phyloP scores from a whole-genome alignment of 2,113 vertebrate species.

The Phoxinus phoxinus region DNA sequence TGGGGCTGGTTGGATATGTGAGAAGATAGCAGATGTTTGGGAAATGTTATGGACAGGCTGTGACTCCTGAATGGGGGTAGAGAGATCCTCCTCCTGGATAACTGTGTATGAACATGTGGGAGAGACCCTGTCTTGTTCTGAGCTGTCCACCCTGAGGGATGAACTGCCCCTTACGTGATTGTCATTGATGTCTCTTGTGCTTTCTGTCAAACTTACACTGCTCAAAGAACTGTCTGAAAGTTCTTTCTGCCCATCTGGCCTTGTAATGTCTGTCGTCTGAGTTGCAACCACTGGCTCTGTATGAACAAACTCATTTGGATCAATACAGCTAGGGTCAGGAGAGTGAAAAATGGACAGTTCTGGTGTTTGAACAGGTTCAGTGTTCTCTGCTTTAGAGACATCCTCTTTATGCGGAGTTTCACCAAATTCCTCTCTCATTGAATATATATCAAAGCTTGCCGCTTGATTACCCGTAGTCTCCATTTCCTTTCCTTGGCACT shows the following conservation, averaged over 20 bases:
- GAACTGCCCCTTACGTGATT: slow-evolving; percentile 63
- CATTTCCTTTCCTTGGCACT: slow-evolving; percentile 1
- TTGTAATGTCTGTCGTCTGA: slow-evolving; percentile 6
- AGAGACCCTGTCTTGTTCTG: slow-evolving; percentile 31
- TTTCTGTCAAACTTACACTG: slow-evolving; percentile 49
- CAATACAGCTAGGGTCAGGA: background rate
- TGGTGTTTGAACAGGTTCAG: slow-evolving; percentile 29
- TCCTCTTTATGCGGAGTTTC: slow-evolving; percentile 24
- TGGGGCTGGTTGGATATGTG: slow-evolving; percentile 35
- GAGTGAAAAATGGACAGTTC: slow-evolving; percentile 27
- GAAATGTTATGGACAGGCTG: slow-evolving; percentile 61
- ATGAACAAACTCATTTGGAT: background rate
- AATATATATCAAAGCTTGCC: background rate
- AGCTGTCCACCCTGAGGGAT: slow-evolving; percentile 31
- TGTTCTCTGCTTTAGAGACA: slow-evolving; percentile 11
- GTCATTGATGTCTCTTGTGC: slow-evolving; percentile 72
- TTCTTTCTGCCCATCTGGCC: slow-evolving; percentile 28
- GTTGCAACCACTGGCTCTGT: slow-evolving; percentile 8
- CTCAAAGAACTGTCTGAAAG: slow-evolving; percentile 63
- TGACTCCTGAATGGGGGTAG: slow-evolving; percentile 77
- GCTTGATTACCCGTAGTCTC: slow-evolving; percentile 1
- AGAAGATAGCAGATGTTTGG: slow-evolving; percentile 45
- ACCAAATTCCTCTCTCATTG: background rate
- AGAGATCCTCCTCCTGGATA: slow-evolving; percentile 66
- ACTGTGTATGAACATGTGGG: slow-evolving; percentile 45